Base-by-base conservation (phyloP, 2,113 vertebrate genomes). In the Apteryx mantelli region DNA sequence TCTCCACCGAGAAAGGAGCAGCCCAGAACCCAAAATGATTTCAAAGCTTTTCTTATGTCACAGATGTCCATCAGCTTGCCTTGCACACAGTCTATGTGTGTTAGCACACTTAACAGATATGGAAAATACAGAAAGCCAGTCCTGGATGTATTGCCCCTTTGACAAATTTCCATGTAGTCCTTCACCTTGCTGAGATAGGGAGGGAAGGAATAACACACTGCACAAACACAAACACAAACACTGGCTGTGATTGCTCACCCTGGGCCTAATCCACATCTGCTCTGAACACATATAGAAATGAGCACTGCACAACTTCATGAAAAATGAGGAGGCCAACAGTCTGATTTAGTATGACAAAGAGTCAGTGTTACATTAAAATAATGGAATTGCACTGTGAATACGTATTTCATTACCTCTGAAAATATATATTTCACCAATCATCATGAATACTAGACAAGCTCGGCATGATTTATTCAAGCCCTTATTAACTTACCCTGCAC, bases 401-500 rank as follows among this genome's bases (percentile, higher is more conserved):
- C 2, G 0, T 20, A 8, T 93, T 91, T 80, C 83, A 65, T 79
- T 73, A 61, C 86, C 46, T 48, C 75, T 69, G 73, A 53, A 96
- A 92, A 87, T 76, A 77, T 66, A 34, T 55, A 30, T 30, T 69
- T 82, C 3, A 5, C 34, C 34, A 86, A 73, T 89, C 42, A 75
- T 63, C 46, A 16, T 21, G 73, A 90, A 68, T 42, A 82, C 50
- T 30, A 53, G 76, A 71, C 26, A 52, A 55, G 25, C 55, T 78
- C 2, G 1, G 21, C 4, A 3, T 6, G 32, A 76, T 83, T 96
- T 96, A 92, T 93, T 84, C 22, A 36, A 82, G 30, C 9, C 24
- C 70, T 88, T 78, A 86, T 90, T 91, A 89, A 86, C 76, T 93
- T 90, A 73, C 91, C 64, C 52, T 88, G 24, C 48, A 12, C 42